These are phyloP conservation scores for Gymnoscelis rufifasciata DNA, from an alignment of 2,888 invertebrate genomes.

Conservation along the genomic window DNA sequence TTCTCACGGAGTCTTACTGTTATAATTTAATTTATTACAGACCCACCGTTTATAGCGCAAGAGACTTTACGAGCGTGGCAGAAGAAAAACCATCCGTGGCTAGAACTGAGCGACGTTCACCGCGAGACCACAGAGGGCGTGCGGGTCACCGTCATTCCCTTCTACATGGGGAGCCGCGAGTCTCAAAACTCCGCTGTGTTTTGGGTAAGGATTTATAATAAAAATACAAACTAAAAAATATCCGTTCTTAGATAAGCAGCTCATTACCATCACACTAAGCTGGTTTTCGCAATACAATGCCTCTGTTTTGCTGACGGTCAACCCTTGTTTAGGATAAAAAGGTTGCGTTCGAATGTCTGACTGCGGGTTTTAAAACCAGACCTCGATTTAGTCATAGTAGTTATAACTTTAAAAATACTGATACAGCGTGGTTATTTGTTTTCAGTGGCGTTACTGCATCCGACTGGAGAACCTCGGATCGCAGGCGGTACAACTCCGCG, in stretches of 20 bases:
- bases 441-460: constrained; percentile 96
- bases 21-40: too few species aligned
- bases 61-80: constrained; percentile 97
- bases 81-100: constrained; percentile 97
- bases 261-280: too few species aligned
- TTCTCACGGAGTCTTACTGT: too few species aligned
- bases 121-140: constrained; percentile 98
- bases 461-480: constrained; percentile 96
- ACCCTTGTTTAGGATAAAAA: too few species aligned
- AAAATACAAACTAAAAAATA: too few species aligned
- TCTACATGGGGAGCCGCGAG: constrained; percentile 97
- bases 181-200: constrained; percentile 94
- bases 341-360: too few species aligned
- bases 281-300: too few species aligned
- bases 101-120: constrained; percentile 97
- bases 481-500: constrained; percentile 93
- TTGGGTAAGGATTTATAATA: constrained; percentile 81
- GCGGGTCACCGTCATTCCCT: constrained; percentile 98
- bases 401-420: too few species aligned
- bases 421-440: neutral
- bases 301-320: too few species aligned
- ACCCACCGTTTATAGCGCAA: constrained; percentile 92
- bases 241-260: too few species aligned
- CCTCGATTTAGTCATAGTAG: too few species aligned
- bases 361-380: too few species aligned